Base-by-base conservation (phyloP, 2,888 invertebrate species). In the Trachelus iudaicus region DNA sequence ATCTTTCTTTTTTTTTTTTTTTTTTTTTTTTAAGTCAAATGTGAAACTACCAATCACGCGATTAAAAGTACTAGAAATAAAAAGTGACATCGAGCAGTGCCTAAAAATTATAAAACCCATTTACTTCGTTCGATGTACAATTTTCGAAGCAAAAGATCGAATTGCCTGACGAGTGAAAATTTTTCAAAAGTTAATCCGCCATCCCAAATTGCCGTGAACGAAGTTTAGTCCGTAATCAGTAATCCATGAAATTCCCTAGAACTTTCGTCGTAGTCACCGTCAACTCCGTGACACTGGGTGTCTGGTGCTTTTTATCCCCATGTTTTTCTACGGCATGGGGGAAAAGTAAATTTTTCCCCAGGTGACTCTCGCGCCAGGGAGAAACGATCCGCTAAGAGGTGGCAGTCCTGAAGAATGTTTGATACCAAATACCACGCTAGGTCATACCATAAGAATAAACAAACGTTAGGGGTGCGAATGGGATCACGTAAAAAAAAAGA, bases 401-500 rank as follows among this genome's bases (percentile, higher is more conserved):
- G 69, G 71, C 77, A 83, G 82, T 6, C 23, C 40, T 86, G 83
- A 83, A 84, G 56, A 56, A 56, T 56, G 23, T 56, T 23, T 56
- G 56, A 23, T 56, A 23, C 56, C 56, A 15, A 56, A 23, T 0
- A 56, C 23, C 23, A 56, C 2, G 56, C 1, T 56, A 56, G 23
- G 9, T 6, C 23, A 3, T 2, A 23, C 56, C 71, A 31, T 31
- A 85, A 82, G 83, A 83, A 86, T 87, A 89, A 90, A 88, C 85
- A 87, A 87, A 86, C 84, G 84, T 88, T 83, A 87, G 84, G 85
- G 84, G 84, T 83, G 85, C 85, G 86, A 90, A 90, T 89, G 88
- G 87, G 87, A 89, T 90, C 89, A 90, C 90, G 89, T 90, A 89
- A 89, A 90, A 90, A 89, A 89, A 90, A 89, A 89, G 86, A 88